Evolutionary conservation across 2,797 vertebrate species (phyloP), one percentile per base, ranked within the genome.

Genomic region (Crenuchus spilurus): DNA sequence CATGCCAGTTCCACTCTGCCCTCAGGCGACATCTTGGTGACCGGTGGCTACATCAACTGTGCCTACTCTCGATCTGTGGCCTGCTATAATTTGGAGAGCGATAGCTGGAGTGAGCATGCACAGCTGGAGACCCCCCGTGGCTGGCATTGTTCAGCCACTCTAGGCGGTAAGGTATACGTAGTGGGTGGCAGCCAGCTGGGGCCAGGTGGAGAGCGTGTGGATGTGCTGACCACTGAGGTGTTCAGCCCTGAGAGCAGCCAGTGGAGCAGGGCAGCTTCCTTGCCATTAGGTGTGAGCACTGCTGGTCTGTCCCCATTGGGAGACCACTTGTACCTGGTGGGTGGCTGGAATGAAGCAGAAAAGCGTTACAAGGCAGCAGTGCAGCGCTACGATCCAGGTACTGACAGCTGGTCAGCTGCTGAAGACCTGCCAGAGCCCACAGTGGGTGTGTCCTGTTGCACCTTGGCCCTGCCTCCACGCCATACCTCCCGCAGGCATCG

Each of bases 161-260:
- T 91, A 0, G 90, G 83, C 0, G 83, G 87, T 0, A 87, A 86
- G 37, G 94, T 90, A 2, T 96, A 93, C 0, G 92, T 95, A 57
- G 89, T 93, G 28, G 94, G 94, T 16, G 94, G 94, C 0, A 95
- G 95, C 82, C 94, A 94, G 84, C 88, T 95, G 77, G 93, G 93
- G 3, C 87, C 91, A 0, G 80, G 90, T 0, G 92, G 93, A 0
- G 91, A 95, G 86, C 85, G 90, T 2, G 90, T 94, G 65, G 95
- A 95, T 1, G 93, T 96, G 72, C 83, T 91, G 31, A 83, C 90
- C 0, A 85, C 94, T 81, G 95, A 95, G 83, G 88, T 93, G 14
- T 95, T 91, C 86, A 91, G 85, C 5, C 81, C 90, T 0, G 85
- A 90, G 64, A 88, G 79, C 0, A 84, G 88, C 0, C 51, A 83